Evolutionary conservation across 2,888 invertebrate genomes (phyloP).

Genomic region (Drosophila multiciliata): DNA sequence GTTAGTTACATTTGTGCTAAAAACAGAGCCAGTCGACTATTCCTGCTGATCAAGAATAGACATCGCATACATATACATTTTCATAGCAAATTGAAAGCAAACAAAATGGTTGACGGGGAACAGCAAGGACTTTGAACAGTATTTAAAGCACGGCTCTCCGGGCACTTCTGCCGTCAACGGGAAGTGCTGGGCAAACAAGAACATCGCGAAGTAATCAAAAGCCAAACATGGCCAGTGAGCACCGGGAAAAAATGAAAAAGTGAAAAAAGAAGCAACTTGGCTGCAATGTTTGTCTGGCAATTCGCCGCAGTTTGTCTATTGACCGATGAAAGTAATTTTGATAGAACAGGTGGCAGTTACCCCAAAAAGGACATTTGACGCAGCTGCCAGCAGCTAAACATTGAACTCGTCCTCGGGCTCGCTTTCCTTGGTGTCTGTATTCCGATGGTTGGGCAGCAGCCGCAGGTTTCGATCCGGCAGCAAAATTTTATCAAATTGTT

Average conservation of each 20-base stretch:
- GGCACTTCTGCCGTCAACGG: slow-evolving; percentile 13
- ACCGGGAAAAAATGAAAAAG: slow-evolving; percentile 9
- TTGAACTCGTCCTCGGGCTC: slow-evolving; percentile 38
- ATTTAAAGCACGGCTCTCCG: slow-evolving; percentile 11
- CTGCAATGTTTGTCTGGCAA: slow-evolving; percentile 45
- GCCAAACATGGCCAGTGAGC: slow-evolving; percentile 28
- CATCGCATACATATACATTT: neutral
- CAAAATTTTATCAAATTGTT: slow-evolving; percentile 25
- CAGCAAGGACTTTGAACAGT: slow-evolving; percentile 1
- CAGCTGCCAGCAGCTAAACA: slow-evolving; percentile 35
- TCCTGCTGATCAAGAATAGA: neutral
- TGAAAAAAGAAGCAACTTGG: slow-evolving; percentile 15
- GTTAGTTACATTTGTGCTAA: neutral
- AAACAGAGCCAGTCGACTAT: neutral
- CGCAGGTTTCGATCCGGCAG: slow-evolving; percentile 32
- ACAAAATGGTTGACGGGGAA: slow-evolving; percentile 27
- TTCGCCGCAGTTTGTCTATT: slow-evolving; percentile 41
- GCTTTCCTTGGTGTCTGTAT: neutral
- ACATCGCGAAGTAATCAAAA: slow-evolving; percentile 61
- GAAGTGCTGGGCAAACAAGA: slow-evolving; percentile 66
- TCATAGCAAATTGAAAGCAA: slow-evolving; percentile 34
- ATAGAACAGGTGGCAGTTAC: neutral
- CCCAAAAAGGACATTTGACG: neutral
- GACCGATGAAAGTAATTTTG: slow-evolving; percentile 15
- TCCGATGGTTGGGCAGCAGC: slow-evolving; percentile 5